Evolutionary conservation across 1,140 invertebrate species (phyloP).

Genomic region (Cataglyphis hispanica): DNA sequence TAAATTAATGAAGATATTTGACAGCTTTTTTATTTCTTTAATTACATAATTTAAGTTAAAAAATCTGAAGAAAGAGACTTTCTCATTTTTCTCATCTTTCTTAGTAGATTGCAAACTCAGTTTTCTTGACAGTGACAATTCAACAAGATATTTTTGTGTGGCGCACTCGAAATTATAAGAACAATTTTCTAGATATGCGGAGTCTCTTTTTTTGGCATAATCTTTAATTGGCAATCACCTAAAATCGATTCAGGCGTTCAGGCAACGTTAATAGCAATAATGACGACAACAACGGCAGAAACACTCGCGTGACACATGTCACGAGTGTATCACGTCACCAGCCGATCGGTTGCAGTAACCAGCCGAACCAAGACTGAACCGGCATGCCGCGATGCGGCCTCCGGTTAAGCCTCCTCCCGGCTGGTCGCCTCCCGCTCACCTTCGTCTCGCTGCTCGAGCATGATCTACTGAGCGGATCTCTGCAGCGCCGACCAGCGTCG

Average conservation of each 20-base stretch:
- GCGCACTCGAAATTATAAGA: not conserved
- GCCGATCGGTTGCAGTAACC: constrained; percentile 79
- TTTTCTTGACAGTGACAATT: not conserved
- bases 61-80: not conserved
- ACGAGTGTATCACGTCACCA: constrained; percentile 73
- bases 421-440: constrained; percentile 55
- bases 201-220: not conserved
- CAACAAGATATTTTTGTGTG: not conserved
- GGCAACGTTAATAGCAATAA: constrained; percentile 51
- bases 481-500: not conserved
- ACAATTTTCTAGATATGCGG: not conserved
- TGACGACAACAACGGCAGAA: constrained; percentile 67
- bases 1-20: constrained; percentile 17
- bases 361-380: constrained; percentile 82
- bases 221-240: constrained; percentile 66
- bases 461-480: not conserved
- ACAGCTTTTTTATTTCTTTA: not conserved
- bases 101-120: not conserved
- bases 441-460: constrained; percentile 37
- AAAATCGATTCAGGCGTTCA: constrained; percentile 71
- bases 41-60: not conserved
- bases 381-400: constrained; percentile 54
- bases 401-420: constrained; percentile 34
- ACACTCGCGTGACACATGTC: constrained; percentile 77
- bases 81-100: not conserved